phyloP scores from a whole-genome alignment of 2,888 invertebrate species.

The Asteroscopus sphinx region DNA sequence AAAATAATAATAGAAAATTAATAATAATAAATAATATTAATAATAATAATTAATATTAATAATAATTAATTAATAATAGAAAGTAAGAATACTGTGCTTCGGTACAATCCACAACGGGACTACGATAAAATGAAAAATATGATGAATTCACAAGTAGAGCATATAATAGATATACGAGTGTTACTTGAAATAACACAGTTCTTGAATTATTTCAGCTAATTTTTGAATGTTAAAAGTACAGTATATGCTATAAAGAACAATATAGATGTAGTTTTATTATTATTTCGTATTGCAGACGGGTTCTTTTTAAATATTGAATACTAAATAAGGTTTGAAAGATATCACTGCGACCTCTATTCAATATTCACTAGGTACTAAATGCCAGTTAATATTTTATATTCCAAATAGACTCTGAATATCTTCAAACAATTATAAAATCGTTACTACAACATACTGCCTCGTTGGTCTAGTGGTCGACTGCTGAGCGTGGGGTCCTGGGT shows the following conservation, averaged over 20 bases:
- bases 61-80: too few species aligned
- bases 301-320: background rate
- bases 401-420: too few species aligned
- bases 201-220: background rate
- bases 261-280: background rate
- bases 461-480: too few species aligned
- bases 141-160: slow-evolving; percentile 1
- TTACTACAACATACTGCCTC: too few species aligned
- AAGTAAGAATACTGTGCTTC: slow-evolving; percentile 5
- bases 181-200: background rate
- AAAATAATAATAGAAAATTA: too few species aligned
- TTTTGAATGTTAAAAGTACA: background rate
- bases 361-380: too few species aligned
- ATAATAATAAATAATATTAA: too few species aligned
- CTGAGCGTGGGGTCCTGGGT: too few species aligned
- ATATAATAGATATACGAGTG: background rate
- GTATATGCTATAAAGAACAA: background rate
- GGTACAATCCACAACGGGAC: slow-evolving; percentile 6
- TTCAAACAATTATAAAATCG: background rate
- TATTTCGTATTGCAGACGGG: background rate
- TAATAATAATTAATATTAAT: too few species aligned
- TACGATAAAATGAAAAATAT: slow-evolving; percentile 13
- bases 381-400: too few species aligned
- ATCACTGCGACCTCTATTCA: background rate
- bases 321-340: background rate